Evolutionary conservation across 1,140 invertebrate species (phyloP).

Genomic region (Brachionus calyciflorus): DNA sequence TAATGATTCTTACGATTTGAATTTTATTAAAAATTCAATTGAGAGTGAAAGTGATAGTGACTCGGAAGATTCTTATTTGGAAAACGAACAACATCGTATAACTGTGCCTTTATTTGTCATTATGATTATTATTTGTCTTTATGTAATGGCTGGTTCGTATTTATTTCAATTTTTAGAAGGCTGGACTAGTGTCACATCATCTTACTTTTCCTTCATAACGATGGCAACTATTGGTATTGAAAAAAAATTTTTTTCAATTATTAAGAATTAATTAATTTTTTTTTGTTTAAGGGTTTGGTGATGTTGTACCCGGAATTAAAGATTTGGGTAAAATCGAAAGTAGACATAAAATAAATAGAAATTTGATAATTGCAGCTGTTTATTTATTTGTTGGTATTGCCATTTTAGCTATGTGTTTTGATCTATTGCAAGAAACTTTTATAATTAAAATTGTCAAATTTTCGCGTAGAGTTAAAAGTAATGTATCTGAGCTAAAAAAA

Average conservation of each 20-base stretch:
- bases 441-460: slow-evolving; percentile 16
- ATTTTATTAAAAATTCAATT: slow-evolving; percentile 16
- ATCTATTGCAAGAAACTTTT: slow-evolving; percentile 43
- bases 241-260: not conserved
- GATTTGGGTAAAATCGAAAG: not conserved
- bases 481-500: slow-evolving; percentile 5
- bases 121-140: not conserved
- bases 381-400: slow-evolving; percentile 40
- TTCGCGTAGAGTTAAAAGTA: not conserved
- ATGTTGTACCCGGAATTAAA: slow-evolving; percentile 8
- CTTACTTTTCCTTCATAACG: slow-evolving; percentile 37
- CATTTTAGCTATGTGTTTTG: slow-evolving; percentile 44
- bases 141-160: not conserved
- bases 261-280: not conserved
- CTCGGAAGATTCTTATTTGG: not conserved
- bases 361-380: not conserved
- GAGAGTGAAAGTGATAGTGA: slow-evolving; percentile 1
- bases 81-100: not conserved
- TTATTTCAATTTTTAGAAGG: slow-evolving; percentile 29
- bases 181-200: not conserved
- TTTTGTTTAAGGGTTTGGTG: slow-evolving; percentile 31
- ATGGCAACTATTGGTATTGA: slow-evolving; percentile 39
- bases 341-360: not conserved
- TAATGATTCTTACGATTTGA: not conserved
- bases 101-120: slow-evolving; percentile 10